Base-by-base conservation (phyloP, 2,888 invertebrate species). In the Noctua janthe region DNA sequence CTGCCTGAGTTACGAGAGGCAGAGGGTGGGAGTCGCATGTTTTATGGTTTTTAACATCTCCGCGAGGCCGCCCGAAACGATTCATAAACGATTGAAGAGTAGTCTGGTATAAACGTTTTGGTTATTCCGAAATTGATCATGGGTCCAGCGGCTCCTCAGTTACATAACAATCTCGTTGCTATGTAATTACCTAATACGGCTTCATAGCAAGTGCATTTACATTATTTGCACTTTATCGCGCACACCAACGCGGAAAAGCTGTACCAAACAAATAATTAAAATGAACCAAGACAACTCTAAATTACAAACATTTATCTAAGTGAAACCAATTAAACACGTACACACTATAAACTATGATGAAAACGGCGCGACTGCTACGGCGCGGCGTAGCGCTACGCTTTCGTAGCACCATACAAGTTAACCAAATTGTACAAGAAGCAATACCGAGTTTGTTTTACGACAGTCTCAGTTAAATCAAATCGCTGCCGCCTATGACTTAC, bases 1-100 rank as follows among this genome's bases (percentile, higher is more conserved):
- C 86, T 89, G 86, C 72, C 67, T 84, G 86, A 92, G 88, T 81
- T 59, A 92, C 51, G 87, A 88, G 91, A 81, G 76, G 59, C 15
- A 59, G 85, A 83, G 87, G 49, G 64, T 49, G 59, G 49, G 29
- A 62, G 8, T 39, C 43, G 43, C 3, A 0, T 62, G 62, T 49
- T n/a, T 1, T 76, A 49, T 56, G 49, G n/a, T 13, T 8, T 29
- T 39, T 10, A 17, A n/a, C 66, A 43, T 17, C 29, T 29, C 13
- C 62, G 54, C 51, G 51, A 51, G 5, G 17, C 5, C 51, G 59
- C 35, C 17, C 20, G 56, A 15, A 66, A 29, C 29, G 4, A 51
- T 29, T 2, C 10, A 70, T 75, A 54, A 17, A 64, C 35, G 0
- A 35, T 23, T 62, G 11, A 62, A 17, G 11, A 70, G 72, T n/a